Conservation (phyloP, 2,888 invertebrate genomes). For the Yponomeuta cagnagella region DNA sequence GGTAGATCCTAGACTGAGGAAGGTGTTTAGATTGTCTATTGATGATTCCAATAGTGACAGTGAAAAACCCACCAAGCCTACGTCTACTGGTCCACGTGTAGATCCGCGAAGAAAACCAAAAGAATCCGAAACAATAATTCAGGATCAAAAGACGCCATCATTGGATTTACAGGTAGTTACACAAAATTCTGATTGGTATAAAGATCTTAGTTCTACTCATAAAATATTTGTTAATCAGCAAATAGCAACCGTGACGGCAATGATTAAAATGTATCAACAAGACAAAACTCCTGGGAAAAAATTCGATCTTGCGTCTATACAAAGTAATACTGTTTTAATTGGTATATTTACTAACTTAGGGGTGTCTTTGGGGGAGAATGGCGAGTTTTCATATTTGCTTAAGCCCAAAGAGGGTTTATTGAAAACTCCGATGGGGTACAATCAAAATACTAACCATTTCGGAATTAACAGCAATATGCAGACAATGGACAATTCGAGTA, state of each 20-base stretch:
- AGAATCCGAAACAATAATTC: conserved; percentile 40
- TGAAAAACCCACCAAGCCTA: conserved; percentile 57
- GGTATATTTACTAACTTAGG: conserved; percentile 79
- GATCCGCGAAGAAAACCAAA: conserved; percentile 69
- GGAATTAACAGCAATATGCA: conserved; percentile 48
- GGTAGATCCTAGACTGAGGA: conserved; percentile 84
- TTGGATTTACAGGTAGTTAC: conserved; percentile 78
- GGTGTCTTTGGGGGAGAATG: conserved; percentile 74
- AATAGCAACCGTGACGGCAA: conserved; percentile 77
- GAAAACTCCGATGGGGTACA: conserved; percentile 60
- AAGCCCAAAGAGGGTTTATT: conserved; percentile 66
- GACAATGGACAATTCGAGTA: conserved; percentile 48
- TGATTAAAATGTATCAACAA: conserved; percentile 77
- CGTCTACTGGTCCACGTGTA: conserved; percentile 53
- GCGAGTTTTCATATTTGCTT: conserved; percentile 68
- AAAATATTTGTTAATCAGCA: conserved; percentile 83
- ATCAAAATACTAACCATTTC: conserved; percentile 50
- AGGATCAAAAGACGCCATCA: conserved; percentile 51
- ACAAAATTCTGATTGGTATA: conserved; percentile 82
- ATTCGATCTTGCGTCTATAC: conserved; percentile 70
- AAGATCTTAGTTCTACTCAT: conserved; percentile 81
- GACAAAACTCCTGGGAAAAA: conserved; percentile 71
- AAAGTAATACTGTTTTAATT: conserved; percentile 69
- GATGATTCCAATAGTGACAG: conserved; percentile 79
- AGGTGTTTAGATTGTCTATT: conserved; percentile 82